Conservation (phyloP, 2,888 invertebrate species). For the Dryadula phaetusa region DNA sequence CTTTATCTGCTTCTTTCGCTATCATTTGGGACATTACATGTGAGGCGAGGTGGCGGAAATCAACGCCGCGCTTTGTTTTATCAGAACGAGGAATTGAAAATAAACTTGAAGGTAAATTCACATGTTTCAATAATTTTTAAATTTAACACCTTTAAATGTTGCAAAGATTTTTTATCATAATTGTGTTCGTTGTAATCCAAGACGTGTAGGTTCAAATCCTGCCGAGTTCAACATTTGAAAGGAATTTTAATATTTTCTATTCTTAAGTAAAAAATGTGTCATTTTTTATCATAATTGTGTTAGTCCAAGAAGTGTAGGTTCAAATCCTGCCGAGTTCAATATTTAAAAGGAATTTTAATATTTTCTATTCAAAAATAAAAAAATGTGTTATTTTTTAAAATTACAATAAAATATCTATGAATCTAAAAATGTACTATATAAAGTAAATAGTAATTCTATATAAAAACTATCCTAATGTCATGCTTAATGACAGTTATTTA, state of each 20-base stretch:
- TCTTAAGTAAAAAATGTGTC: neutral
- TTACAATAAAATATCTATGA: neutral
- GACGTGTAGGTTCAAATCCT: neutral
- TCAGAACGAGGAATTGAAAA: too few relatives aligned
- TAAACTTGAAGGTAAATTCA: too few relatives aligned
- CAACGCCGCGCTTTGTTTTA: too few relatives aligned
- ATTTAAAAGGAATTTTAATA: neutral
- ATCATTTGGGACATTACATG: too few relatives aligned
- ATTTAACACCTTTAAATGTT: too few relatives aligned
- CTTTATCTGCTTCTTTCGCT: too few relatives aligned
- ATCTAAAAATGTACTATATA: neutral
- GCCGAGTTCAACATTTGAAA: neutral
- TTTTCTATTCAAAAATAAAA: neutral
- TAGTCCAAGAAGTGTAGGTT: neutral
- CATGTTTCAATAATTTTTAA: too few relatives aligned
- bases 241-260: neutral
- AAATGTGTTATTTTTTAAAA: neutral
- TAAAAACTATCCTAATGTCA: neutral
- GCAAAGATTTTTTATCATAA: too few relatives aligned
- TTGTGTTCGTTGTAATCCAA: too few relatives aligned
- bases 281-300: too few relatives aligned
- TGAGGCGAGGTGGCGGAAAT: too few relatives aligned
- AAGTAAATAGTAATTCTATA: neutral
- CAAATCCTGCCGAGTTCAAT: neutral
- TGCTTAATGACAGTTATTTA: conserved; percentile 10